These are phyloP conservation scores for Hormaphis cornu DNA, from an alignment of 1,140 invertebrate genomes.

Conservation along the genomic window DNA sequence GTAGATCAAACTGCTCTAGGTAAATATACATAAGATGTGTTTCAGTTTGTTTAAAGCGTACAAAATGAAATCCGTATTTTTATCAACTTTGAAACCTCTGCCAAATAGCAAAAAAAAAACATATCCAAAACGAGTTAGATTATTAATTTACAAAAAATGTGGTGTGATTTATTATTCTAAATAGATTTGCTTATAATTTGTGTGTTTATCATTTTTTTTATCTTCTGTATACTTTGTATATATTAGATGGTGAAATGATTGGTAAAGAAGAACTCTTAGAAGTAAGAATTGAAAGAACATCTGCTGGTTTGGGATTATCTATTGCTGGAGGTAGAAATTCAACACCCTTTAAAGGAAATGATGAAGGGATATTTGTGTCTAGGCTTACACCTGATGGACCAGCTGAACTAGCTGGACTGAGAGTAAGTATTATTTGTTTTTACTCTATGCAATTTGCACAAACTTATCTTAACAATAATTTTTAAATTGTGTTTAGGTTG, in stretches of 20 bases:
- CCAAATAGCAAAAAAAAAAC: constrained; percentile 18
- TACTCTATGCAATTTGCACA: no score
- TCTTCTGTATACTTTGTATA: no score
- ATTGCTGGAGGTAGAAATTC: constrained; percentile 89
- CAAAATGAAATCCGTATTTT: constrained; percentile 22
- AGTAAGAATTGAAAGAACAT: constrained; percentile 74
- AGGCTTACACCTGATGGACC: constrained; percentile 82
- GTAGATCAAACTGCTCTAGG: constrained; percentile 21
- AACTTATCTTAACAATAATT: no score
- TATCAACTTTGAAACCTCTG: not conserved
- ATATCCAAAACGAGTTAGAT: constrained; percentile 23
- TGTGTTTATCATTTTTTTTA: no score
- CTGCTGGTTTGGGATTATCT: constrained; percentile 73
- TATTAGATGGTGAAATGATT: constrained; percentile 48
- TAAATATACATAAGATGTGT: constrained; percentile 5
- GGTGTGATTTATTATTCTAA: not conserved
- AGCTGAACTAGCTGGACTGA: constrained; percentile 68
- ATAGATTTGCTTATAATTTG: no score
- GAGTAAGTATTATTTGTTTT: constrained; percentile 48
- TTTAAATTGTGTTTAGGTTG: constrained; percentile 49
- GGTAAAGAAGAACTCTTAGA: constrained; percentile 64
- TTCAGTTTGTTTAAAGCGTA: not conserved
- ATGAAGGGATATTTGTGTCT: constrained; percentile 87
- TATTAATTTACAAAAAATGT: constrained; percentile 4
- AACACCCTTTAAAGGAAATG: constrained; percentile 85